Evolutionary conservation across 2,888 invertebrate species (phyloP).

Genomic region (Cheilosia vulpina): DNA sequence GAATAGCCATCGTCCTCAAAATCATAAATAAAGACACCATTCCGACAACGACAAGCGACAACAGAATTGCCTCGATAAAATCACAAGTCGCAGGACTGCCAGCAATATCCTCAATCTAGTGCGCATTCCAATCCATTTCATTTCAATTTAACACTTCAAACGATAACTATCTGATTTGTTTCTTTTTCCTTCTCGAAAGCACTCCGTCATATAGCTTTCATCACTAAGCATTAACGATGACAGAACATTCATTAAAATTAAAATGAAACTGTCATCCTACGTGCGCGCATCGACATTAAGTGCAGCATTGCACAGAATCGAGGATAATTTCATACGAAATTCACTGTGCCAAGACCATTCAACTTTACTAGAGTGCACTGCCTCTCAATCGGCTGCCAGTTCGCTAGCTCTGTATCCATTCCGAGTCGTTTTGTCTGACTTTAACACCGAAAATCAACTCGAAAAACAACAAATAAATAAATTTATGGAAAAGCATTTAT

Average conservation of each 20-base stretch:
- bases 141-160: background rate
- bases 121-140: conserved; percentile 11
- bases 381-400: background rate
- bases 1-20: background rate
- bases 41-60: background rate
- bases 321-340: conserved; percentile 30
- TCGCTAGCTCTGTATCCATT: conserved; percentile 19
- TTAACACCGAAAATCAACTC: conserved; percentile 50
- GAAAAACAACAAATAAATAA: conserved; percentile 54
- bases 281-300: background rate
- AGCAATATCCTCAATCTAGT: background rate
- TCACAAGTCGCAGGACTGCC: background rate
- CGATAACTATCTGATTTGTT: conserved; percentile 24
- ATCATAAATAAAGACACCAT: no score
- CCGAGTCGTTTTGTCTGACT: conserved; percentile 40
- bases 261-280: conserved; percentile 31
- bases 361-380: conserved; percentile 48
- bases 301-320: conserved; percentile 16
- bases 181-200: background rate
- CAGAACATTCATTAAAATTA: conserved; percentile 61
- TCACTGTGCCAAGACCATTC: conserved; percentile 57
- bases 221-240: conserved; percentile 51
- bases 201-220: conserved; percentile 44
- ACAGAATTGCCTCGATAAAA: background rate
- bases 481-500: conserved; percentile 56